Conservation (phyloP, 2,797 vertebrate genomes). For the Pseudotriccus pelzelni region DNA sequence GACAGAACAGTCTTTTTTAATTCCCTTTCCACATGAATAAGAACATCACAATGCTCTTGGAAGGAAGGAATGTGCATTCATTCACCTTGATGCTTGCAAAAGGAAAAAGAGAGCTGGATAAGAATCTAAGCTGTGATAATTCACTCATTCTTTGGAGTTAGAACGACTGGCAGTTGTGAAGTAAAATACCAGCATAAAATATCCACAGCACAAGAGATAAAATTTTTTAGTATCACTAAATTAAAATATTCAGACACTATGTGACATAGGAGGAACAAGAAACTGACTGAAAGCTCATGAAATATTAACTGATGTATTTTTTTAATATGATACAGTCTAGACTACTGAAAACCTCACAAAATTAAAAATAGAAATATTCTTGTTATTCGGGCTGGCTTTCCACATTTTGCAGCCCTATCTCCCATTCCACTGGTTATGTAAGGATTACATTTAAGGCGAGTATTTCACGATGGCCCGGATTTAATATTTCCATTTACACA, state of each 20-base stretch:
- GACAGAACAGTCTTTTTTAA: background rate
- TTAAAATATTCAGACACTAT: background rate
- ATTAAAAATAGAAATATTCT: background rate
- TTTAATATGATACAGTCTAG: constrained; percentile 22
- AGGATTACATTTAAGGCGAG: constrained; percentile 14
- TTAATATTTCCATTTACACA: constrained; percentile 69
- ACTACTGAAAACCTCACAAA: constrained; percentile 14
- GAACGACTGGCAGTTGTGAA: background rate
- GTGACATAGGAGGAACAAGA: background rate
- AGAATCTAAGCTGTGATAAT: background rate
- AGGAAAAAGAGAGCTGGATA: background rate
- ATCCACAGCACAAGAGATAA: background rate
- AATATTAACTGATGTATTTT: constrained; percentile 1
- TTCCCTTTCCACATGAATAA: background rate
- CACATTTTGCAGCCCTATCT: background rate
- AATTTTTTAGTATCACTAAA: background rate
- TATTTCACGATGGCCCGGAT: background rate
- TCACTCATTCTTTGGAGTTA: constrained; percentile 18
- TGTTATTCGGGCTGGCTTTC: background rate
- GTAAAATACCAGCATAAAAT: constrained; percentile 24
- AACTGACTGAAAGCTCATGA: constrained; percentile 15
- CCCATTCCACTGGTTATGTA: background rate
- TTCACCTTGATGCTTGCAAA: constrained; percentile 2
- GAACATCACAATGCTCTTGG: background rate
- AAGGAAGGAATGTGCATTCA: background rate